Base-by-base conservation (phyloP, 2,113 vertebrate genomes). In the Lamprologus callipterus region DNA sequence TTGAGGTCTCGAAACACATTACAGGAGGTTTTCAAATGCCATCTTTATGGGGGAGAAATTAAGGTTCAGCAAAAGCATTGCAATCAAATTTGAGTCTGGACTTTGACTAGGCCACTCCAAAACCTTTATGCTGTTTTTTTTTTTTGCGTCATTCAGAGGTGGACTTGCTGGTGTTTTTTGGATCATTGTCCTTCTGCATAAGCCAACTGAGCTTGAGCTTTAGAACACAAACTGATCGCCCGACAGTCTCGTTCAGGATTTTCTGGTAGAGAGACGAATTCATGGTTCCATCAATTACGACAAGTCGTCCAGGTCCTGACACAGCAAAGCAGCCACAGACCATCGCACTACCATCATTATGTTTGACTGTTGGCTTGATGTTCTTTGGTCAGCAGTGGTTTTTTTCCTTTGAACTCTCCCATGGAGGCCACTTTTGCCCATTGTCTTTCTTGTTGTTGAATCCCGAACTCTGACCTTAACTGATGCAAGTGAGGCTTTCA, bases 61-160 rank as follows among this genome's bases (percentile, higher is more conserved):
- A n/a, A 35, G 60, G 31, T 35, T n/a, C 10, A n/a, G 17, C 9
- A 65, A 35, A 65, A 65, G 31, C 17, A 65, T 65, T n/a, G 33
- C 17, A 8, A 65, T 65, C 9, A n/a, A n/a, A 65, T 65, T 37
- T 65, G 31, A 65, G 60, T 35, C 17, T n/a, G 31, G 60, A 35
- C 17, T 63, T 63, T n/a, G 58, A 35, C 58, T 35, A 35, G 2
- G 17, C 60, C 31, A 65, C 60, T 37, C 31, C 16, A 33, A 65
- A 65, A 37, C 31, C 6, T 35, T 35, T n/a, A 65, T 65, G 31
- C 9, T 65, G 60, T 0, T 0, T 8, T 14, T 16, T 16, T 54
- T 28, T 31, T 19, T 11, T 60, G 16, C 2, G 2, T 63, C 58
- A 35, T 63, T 63, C 6, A 63, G 58, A 63, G 31, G 58, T 63